Evolutionary conservation across 2,113 vertebrate species (phyloP).

Genomic region (Eira barbara): DNA sequence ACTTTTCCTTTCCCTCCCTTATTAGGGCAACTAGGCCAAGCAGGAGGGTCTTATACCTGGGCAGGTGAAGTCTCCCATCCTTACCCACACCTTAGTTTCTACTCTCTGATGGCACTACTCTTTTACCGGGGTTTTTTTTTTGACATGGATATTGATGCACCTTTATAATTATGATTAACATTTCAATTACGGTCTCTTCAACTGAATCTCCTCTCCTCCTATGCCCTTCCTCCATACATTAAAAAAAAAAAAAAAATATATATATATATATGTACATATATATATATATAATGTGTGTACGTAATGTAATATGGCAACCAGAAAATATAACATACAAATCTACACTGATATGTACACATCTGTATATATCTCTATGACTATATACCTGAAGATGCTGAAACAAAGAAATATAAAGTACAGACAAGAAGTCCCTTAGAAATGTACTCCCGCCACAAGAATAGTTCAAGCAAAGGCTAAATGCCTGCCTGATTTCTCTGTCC

Average conservation of each 20-base stretch:
- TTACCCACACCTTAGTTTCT: not conserved
- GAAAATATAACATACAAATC: not conserved
- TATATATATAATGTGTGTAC: not conserved
- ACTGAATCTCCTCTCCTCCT: not conserved
- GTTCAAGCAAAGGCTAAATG: conserved; percentile 13
- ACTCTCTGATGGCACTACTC: not conserved
- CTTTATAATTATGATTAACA: not conserved
- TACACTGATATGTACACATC: not conserved
- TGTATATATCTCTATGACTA: not conserved
- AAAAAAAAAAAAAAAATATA: not conserved
- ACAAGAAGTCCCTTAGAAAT: not conserved
- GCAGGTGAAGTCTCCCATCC: not conserved
- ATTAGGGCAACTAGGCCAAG: not conserved
- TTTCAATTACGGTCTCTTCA: not conserved
- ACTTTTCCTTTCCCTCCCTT: not conserved
- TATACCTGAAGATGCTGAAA: not conserved
- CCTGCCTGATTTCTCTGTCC: not conserved
- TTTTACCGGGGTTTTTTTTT: too few species aligned
- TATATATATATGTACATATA: not conserved
- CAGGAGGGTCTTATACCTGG: not conserved
- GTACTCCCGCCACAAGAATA: not conserved
- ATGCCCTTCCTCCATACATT: not conserved
- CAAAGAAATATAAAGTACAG: not conserved
- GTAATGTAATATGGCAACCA: too few species aligned
- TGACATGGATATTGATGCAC: not conserved